phyloP scores from a whole-genome alignment of 1,140 invertebrate species.

The Pseudomyrmex cubaensis region DNA sequence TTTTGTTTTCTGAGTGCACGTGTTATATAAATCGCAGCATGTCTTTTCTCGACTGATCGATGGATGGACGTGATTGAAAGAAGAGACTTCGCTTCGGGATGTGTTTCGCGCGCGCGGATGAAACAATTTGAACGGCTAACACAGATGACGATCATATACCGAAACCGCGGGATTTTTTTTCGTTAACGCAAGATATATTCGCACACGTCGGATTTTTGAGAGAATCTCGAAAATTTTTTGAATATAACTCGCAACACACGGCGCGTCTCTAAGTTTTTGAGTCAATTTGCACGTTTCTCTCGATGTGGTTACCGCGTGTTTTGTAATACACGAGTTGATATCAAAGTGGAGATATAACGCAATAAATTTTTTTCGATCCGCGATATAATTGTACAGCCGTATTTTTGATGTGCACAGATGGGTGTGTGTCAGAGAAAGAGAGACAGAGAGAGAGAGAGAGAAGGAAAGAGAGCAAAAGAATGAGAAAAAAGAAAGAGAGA shows the following conservation, averaged over 20 bases:
- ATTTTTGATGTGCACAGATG: slow-evolving; percentile 26
- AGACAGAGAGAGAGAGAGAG: background rate
- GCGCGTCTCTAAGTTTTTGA: slow-evolving; percentile 48
- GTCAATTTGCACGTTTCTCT: slow-evolving; percentile 55
- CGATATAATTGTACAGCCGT: slow-evolving; percentile 70
- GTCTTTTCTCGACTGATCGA: slow-evolving; percentile 62
- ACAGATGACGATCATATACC: background rate
- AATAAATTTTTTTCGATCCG: slow-evolving; percentile 47
- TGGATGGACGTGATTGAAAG: slow-evolving; percentile 37
- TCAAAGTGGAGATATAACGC: slow-evolving; percentile 74
- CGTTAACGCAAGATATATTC: slow-evolving; percentile 29
- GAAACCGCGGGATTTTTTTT: background rate
- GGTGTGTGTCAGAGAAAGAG: slow-evolving; percentile 19
- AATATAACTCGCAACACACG: background rate
- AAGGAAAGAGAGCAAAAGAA: background rate
- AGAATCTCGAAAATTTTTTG: background rate
- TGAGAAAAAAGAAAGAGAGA: slow-evolving; percentile 15
- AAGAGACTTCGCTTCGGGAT: background rate
- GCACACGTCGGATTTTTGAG: background rate
- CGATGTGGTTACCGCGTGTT: slow-evolving; percentile 23
- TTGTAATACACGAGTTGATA: slow-evolving; percentile 62
- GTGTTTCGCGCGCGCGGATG: background rate
- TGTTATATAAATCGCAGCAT: slow-evolving; percentile 70
- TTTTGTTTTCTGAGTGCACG: background rate
- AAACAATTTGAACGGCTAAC: slow-evolving; percentile 19